Conservation (phyloP, 2,113 vertebrate genomes). For the Oncorhynchus nerka region DNA sequence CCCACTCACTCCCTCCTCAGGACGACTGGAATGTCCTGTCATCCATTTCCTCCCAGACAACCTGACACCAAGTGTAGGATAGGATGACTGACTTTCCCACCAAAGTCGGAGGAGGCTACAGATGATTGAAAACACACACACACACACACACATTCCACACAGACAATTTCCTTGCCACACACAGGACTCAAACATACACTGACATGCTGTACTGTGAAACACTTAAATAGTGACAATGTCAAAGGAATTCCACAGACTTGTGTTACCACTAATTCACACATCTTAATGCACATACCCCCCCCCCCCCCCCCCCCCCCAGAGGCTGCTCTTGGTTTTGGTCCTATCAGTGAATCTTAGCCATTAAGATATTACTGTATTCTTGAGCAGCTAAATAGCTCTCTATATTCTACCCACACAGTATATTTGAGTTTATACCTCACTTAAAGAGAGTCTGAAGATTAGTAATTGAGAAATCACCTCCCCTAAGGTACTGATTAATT, state of each 20-base stretch:
- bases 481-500: neutral
- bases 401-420: neutral
- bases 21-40: neutral
- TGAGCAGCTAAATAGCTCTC: neutral
- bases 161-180: neutral
- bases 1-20: neutral
- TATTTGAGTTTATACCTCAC: neutral
- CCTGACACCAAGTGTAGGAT: constrained; percentile 28
- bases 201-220: neutral
- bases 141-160: constrained; percentile 10
- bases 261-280: neutral
- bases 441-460: constrained; percentile 18
- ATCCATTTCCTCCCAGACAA: constrained; percentile 18
- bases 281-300: neutral
- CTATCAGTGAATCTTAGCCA: neutral
- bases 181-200: neutral
- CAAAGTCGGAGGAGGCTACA: constrained; percentile 17
- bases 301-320: no score
- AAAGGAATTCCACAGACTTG: no score
- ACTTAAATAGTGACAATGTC: no score
- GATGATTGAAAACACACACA: constrained; percentile 21
- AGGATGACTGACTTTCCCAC: constrained; percentile 64
- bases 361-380: neutral
- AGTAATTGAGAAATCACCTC: constrained; percentile 23
- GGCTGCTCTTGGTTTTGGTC: neutral